These are phyloP conservation scores for Rhinogobio ventralis DNA, from an alignment of 2,797 vertebrate species.

Conservation along the genomic window DNA sequence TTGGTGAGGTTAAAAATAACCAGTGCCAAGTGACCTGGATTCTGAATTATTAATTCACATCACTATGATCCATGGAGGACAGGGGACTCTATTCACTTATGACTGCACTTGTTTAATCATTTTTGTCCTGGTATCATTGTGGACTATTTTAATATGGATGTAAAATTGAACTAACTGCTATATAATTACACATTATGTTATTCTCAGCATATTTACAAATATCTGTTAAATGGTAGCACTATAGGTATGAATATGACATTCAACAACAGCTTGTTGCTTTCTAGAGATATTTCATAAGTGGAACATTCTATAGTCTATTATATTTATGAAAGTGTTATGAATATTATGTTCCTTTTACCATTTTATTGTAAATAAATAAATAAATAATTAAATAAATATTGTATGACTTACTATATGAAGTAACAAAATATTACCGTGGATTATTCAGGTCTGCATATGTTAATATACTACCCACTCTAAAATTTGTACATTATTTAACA, in stretches of 20 bases:
- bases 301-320: neutral
- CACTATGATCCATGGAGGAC: conserved; percentile 10
- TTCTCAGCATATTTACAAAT: neutral
- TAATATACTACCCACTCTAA: neutral
- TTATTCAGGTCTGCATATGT: neutral
- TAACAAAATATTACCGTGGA: neutral
- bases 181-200: conserved; percentile 6
- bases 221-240: neutral
- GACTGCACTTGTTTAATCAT: conserved; percentile 15
- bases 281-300: neutral
- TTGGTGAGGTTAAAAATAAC: conserved; percentile 48
- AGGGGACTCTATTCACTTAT: conserved; percentile 16
- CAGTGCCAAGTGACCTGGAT: conserved; percentile 40
- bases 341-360: neutral
- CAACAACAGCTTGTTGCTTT: neutral
- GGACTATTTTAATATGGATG: neutral
- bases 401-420: neutral
- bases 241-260: neutral
- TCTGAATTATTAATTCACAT: conserved; percentile 29
- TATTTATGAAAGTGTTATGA: neutral
- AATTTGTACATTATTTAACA: neutral
- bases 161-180: neutral
- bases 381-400: neutral
- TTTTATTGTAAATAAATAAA: neutral
- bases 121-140: neutral